These are phyloP conservation scores for Brachylomia viminalis DNA, from an alignment of 2,888 invertebrate species.

Conservation along the genomic window DNA sequence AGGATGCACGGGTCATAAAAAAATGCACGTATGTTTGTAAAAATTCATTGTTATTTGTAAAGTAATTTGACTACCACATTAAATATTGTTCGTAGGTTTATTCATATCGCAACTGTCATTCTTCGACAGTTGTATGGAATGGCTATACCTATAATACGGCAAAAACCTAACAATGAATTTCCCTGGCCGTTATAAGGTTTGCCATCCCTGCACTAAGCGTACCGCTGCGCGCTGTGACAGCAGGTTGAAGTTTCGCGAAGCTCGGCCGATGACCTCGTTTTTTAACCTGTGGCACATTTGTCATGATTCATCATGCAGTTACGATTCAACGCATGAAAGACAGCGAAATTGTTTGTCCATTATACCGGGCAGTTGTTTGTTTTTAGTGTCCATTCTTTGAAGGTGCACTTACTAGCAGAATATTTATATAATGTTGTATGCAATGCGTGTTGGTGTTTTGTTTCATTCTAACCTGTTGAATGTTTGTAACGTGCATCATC, in stretches of 20 bases:
- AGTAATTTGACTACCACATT: background rate
- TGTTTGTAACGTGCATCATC: background rate
- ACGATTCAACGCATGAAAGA: slow-evolving; percentile 60
- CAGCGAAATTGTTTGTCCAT: slow-evolving; percentile 53
- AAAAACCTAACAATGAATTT: background rate
- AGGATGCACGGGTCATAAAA: background rate
- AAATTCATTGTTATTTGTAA: background rate
- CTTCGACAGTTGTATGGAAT: background rate
- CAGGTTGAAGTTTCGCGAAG: slow-evolving; percentile 50
- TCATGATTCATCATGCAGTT: slow-evolving; percentile 73
- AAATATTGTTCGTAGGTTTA: background rate
- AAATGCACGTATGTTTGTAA: background rate
- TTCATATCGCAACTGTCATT: background rate
- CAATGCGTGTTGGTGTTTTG: slow-evolving; percentile 15
- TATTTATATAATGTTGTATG: background rate
- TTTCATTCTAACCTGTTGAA: background rate
- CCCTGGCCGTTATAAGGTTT: slow-evolving; percentile 7
- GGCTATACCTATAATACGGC: background rate
- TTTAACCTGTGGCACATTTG: slow-evolving; percentile 59
- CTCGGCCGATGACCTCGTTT: slow-evolving; percentile 71
- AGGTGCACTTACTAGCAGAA: slow-evolving; percentile 2
- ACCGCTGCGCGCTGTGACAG: slow-evolving; percentile 56
- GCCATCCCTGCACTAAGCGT: slow-evolving; percentile 34
- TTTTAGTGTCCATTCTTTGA: slow-evolving; percentile 36
- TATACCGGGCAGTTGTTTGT: slow-evolving; percentile 57